phyloP scores from a whole-genome alignment of 30 jellyfish, hydroid and myxozoan species.

The Aurelia aurita complex sp. Pacific region DNA sequence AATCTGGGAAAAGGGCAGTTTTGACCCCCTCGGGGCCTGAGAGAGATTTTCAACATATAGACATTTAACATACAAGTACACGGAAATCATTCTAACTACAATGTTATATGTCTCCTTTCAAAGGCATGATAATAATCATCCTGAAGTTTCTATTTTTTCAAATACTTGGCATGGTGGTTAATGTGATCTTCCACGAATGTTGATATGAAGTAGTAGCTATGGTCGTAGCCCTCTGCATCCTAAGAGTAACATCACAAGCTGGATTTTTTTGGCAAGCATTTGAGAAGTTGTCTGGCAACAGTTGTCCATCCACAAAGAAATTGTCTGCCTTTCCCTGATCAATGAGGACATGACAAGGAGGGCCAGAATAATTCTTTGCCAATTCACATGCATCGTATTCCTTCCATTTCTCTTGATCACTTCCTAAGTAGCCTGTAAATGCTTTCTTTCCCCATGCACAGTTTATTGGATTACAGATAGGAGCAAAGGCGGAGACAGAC shows the following conservation, averaged over 20 bases:
- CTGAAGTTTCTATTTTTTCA: slow-evolving; percentile 5
- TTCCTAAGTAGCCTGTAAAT: slow-evolving; percentile 88
- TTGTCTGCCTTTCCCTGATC: slow-evolving; percentile 92
- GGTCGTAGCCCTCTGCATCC: slow-evolving; percentile 97
- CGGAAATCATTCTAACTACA: background rate
- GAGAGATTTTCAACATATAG: too few relatives aligned
- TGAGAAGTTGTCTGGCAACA: slow-evolving; percentile 81
- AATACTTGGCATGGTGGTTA: slow-evolving; percentile 77
- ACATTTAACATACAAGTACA: too few relatives aligned
- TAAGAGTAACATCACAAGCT: slow-evolving; percentile 16
- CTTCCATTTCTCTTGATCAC: slow-evolving; percentile 87
- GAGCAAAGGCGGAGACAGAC: slow-evolving; percentile 97
- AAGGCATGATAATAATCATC: background rate
- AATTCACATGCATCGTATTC: slow-evolving; percentile 92
- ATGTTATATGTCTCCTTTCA: background rate
- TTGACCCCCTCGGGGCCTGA: too few relatives aligned
- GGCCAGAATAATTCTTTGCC: slow-evolving; percentile 75
- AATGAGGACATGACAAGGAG: slow-evolving; percentile 64
- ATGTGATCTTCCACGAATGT: slow-evolving; percentile 92
- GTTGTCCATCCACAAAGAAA: slow-evolving; percentile 75
- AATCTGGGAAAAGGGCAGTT: too few relatives aligned
- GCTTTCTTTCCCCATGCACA: slow-evolving; percentile 99
- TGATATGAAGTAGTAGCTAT: slow-evolving; percentile 83
- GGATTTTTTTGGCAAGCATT: slow-evolving; percentile 70
- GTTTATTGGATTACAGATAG: slow-evolving; percentile 93